Evolutionary conservation across 2,888 invertebrate genomes (phyloP).

Genomic region (Argyresthia goedartella): DNA sequence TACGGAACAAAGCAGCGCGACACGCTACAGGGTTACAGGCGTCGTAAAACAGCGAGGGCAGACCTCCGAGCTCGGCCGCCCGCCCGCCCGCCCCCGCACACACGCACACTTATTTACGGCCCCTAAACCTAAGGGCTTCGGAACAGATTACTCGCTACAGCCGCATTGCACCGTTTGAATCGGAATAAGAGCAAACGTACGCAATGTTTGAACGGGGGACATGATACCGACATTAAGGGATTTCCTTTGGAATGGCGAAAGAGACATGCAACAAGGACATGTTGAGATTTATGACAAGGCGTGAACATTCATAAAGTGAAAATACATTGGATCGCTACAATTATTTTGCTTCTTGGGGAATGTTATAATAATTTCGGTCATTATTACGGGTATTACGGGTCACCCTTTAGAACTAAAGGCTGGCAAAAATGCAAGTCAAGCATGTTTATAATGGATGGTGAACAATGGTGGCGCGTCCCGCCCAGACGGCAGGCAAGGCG

Average conservation of each 20-base stretch:
- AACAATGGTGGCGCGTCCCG: slow-evolving; percentile 24
- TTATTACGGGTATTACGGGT: too few relatives aligned
- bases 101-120: slow-evolving; percentile 33
- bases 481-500: slow-evolving; percentile 12
- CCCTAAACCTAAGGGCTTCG: slow-evolving; percentile 25
- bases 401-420: neutral
- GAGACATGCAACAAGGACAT: neutral
- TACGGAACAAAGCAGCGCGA: neutral
- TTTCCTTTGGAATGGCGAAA: neutral
- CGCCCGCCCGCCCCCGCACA: slow-evolving; percentile 15
- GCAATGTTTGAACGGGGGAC: neutral
- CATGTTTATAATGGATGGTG: slow-evolving; percentile 28
- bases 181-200: slow-evolving; percentile 4
- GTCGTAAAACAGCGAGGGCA: slow-evolving; percentile 29
- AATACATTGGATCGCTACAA: too few relatives aligned
- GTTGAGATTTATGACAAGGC: neutral
- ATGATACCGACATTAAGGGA: neutral
- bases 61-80: slow-evolving; percentile 24
- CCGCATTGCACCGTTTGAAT: slow-evolving; percentile 18
- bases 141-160: slow-evolving; percentile 18
- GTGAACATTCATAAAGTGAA: neutral
- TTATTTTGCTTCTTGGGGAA: too few relatives aligned
- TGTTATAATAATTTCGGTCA: too few relatives aligned
- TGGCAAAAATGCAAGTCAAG: slow-evolving; percentile 23
- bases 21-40: slow-evolving; percentile 16